phyloP scores from a whole-genome alignment of 2,888 invertebrate genomes.

The Papilio demoleus region DNA sequence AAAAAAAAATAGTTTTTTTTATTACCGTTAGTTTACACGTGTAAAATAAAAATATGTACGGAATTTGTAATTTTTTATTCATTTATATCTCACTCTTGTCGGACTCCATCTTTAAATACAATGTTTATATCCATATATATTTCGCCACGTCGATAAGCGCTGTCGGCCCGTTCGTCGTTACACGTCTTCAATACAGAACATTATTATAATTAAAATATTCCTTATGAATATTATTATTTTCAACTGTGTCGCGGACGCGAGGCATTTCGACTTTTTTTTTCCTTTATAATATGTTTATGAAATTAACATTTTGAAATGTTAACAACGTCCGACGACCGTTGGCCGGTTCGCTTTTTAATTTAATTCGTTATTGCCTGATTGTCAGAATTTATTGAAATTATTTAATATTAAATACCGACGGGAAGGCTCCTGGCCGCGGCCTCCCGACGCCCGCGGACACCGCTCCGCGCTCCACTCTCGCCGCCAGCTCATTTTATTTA shows the following conservation, averaged over 20 bases:
- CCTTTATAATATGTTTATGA: conserved; percentile 60
- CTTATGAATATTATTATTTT: conserved; percentile 60
- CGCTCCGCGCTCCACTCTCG: neutral
- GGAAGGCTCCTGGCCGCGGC: conserved; percentile 12
- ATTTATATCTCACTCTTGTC: conserved; percentile 48
- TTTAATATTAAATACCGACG: conserved; percentile 32
- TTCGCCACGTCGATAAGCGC: conserved; percentile 38
- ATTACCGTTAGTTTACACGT: too few relatives aligned
- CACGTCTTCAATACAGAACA: conserved; percentile 58
- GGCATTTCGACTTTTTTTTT: conserved; percentile 58
- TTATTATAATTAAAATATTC: conserved; percentile 72
- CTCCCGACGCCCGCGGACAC: conserved; percentile 20
- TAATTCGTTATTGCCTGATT: conserved; percentile 32
- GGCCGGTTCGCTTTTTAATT: conserved; percentile 31
- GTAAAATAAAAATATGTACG: conserved; percentile 11
- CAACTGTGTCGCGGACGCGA: conserved; percentile 49
- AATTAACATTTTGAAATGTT: conserved; percentile 67
- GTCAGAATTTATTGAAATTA: conserved; percentile 37
- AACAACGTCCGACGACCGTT: conserved; percentile 36
- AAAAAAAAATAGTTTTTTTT: too few relatives aligned
- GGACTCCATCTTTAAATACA: conserved; percentile 50
- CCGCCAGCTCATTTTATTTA: conserved; percentile 20
- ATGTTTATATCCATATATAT: conserved; percentile 43
- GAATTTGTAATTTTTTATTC: conserved; percentile 47
- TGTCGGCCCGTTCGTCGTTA: conserved; percentile 52